Base-by-base conservation (phyloP, 1,140 invertebrate genomes). In the Samia ricini region DNA sequence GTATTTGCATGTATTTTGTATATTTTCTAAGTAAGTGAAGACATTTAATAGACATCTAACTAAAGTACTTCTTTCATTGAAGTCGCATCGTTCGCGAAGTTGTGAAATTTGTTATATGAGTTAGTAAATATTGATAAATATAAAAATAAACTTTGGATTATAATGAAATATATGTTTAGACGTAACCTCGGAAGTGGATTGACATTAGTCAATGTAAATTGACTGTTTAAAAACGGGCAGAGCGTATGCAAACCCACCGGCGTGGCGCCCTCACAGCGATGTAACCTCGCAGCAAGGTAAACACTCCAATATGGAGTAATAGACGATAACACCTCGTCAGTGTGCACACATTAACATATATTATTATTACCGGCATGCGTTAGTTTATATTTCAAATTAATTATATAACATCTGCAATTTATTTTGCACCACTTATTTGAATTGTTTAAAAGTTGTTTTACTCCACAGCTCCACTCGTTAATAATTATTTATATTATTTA, bases 101-200 rank as follows among this genome's bases (percentile, higher is more conserved):
- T 15, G n/a, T 4, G 3, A 15, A 42, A 42, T 1, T 0, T 10
- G 33, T 42, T 4, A 42, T 12, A 42, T 15, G 15, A 42, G 3
- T 1, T 3, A 42, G 33, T 10, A 42, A 8, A 42, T 42, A 42
- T 42, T 15, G n/a, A n/a, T n/a, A 42, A 42, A 42, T 42, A 1
- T 15, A 12, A 15, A 42, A 15, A 15, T 12, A 42, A 42, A 42
- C 26, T 15, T n/a, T 42, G 10, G 12, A 15, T 42, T 12, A 42
- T 15, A 15, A 42, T 42, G 10, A 42, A 1, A 15, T 42, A 42
- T 15, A 42, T 15, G 33, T 42, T 42, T 42, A 42, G 33, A n/a
- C 15, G 18, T n/a, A 20, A 15, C 36, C 57, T 60, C 57, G 57
- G 57, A 60, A 60, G 21, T 60, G 42, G 50, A 60, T 48, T 60